These are phyloP conservation scores for Poicephalus gulielmi DNA, from an alignment of 2,113 vertebrate species.

Conservation along the genomic window DNA sequence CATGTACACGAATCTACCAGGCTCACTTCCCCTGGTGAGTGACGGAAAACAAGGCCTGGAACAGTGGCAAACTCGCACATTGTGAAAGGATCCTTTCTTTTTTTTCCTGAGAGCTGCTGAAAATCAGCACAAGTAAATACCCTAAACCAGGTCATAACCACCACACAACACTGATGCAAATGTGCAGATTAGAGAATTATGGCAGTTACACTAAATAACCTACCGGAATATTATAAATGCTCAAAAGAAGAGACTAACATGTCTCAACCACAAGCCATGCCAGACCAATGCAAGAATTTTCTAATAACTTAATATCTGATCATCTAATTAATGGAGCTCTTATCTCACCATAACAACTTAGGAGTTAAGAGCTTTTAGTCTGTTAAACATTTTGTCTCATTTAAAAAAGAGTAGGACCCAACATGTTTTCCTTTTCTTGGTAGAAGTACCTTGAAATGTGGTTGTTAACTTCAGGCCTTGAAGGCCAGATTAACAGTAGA, in stretches of 20 bases:
- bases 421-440: background rate
- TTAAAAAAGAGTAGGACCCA: background rate
- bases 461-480: constrained; percentile 19
- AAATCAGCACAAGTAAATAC: background rate
- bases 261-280: background rate
- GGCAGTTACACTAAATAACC: background rate
- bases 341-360: background rate
- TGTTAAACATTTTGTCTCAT: background rate
- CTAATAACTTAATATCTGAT: background rate
- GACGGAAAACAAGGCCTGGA: background rate
- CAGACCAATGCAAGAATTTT: background rate
- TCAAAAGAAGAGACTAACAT: background rate
- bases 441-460: background rate
- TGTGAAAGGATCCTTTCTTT: background rate
- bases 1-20: background rate
- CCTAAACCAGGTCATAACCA: background rate
- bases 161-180: background rate
- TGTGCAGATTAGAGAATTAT: background rate
- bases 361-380: background rate
- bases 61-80: background rate
- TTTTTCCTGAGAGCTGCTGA: background rate
- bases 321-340: background rate
- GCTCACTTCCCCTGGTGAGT: background rate
- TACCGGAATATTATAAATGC: background rate
- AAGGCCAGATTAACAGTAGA: background rate